Evolutionary conservation across 2,797 vertebrate species (phyloP), one percentile per base, ranked within the genome.

Genomic region (Cryptoblepharus egeriae): DNA sequence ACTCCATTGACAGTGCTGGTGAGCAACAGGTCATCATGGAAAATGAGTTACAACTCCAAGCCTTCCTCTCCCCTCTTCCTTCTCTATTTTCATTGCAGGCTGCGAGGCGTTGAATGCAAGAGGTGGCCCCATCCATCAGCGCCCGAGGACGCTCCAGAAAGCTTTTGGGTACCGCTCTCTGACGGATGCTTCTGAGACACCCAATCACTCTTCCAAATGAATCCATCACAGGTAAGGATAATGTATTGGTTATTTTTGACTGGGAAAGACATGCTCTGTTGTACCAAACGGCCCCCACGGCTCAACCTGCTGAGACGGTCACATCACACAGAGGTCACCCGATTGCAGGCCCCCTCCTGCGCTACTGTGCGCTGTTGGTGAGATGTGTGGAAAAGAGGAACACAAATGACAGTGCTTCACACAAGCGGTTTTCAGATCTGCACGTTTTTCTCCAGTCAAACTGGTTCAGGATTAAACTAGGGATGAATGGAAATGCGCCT

Each of bases 101-200:
- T 68, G 26, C 0, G 1, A 77, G 71, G 30, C 3, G 28, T 71
- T 26, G 58, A 42, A 49, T 64, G 2, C 15, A 55, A 69, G 57
- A 67, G 5, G 22, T 67, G 83, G 9, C 28, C 18, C 9, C 49
- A 85, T 58, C 57, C 49, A 24, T 39, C 6, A n/a, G 13, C 26
- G 77, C 68, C 57, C n/a, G 45, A 5, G 32, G 75, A 64, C 79
- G 45, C 0, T 26, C 49, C 18, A 64, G 37, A 0, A 10, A 42
- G 77, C 37, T 81, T 37, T 52, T 5, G 52, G 72, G 82, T 35
- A 55, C 0, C 0, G 63, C 0, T 42, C 32, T 0, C 70, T 77
- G 77, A 80, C 0, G 60, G 75, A 35, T 63, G 37, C 1, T 75
- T 63, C 77, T 61, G 85, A 63, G 69, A 75, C 69, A 89, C 28